phyloP scores from a whole-genome alignment of 2,797 vertebrate species.

The Pseudotriccus pelzelni region DNA sequence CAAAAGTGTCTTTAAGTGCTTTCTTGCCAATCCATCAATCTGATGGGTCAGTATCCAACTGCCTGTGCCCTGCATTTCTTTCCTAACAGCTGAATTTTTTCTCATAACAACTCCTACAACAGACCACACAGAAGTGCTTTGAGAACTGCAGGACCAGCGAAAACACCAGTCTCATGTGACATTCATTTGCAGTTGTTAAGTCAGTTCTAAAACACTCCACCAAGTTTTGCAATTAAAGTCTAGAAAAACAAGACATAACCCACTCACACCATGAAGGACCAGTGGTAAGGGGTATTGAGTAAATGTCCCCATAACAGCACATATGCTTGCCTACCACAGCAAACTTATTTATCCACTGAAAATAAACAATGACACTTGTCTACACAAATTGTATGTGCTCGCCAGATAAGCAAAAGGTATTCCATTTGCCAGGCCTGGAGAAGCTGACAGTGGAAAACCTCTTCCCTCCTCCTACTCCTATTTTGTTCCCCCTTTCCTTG shows the following conservation, averaged over 20 bases:
- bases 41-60: not conserved
- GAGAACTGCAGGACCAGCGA: rapidly evolving
- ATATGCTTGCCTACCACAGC: not conserved
- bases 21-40: not conserved
- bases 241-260: not conserved
- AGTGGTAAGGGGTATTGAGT: not conserved
- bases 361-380: not conserved
- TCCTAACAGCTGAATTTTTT: not conserved
- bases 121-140: not conserved
- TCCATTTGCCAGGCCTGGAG: not conserved
- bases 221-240: not conserved
- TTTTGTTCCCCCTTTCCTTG: not conserved
- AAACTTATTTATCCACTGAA: not conserved
- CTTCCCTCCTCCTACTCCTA: not conserved
- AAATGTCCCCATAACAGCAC: not conserved
- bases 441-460: not conserved
- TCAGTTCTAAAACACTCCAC: not conserved
- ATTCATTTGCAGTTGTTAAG: not conserved
- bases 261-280: not conserved
- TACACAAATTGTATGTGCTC: not conserved
- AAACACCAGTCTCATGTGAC: not conserved
- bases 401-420: not conserved
- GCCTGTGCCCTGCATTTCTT: not conserved
- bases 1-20: not conserved
- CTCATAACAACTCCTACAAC: not conserved